phyloP scores from a whole-genome alignment of 2,797 vertebrate species.

The Gymnothorax reevesii region DNA sequence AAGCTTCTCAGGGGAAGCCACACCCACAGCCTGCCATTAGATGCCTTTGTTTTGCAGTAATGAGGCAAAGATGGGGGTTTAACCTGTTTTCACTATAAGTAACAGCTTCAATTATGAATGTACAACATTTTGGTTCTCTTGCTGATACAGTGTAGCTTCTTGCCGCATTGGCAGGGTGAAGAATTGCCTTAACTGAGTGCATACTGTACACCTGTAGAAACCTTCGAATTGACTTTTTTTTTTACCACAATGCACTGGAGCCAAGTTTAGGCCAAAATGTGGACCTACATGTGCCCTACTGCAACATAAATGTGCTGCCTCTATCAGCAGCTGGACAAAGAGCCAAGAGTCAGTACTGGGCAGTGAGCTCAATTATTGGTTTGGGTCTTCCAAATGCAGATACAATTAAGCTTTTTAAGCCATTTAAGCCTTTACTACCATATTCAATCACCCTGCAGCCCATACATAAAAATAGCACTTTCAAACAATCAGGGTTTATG shows the following conservation, averaged over 20 bases:
- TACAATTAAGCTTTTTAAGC: not conserved
- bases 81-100: constrained; percentile 51
- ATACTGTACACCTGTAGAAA: not conserved
- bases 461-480: constrained; percentile 14
- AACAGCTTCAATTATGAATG: constrained; percentile 77
- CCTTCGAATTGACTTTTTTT: constrained; percentile 41
- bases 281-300: not conserved
- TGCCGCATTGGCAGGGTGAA: constrained; percentile 33
- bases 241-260: not conserved
- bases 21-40: not conserved
- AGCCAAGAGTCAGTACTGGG: not conserved
- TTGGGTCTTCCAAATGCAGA: not conserved
- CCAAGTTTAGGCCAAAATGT: not conserved
- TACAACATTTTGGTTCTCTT: constrained; percentile 78
- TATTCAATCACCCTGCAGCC: not conserved
- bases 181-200: not conserved
- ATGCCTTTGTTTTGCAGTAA: not conserved
- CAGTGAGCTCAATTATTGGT: not conserved
- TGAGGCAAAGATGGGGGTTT: not conserved
- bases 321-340: not conserved
- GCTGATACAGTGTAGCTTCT: constrained; percentile 65
- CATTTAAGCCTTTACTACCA: not conserved
- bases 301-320: not conserved
- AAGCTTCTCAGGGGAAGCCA: not conserved
- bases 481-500: constrained; percentile 64